A percentile compares a stretch with the other conserved stretches of the same genome.
Conservation (phyloP, 2,888 invertebrate species). For the Pogonocherus hispidulus region DNA sequence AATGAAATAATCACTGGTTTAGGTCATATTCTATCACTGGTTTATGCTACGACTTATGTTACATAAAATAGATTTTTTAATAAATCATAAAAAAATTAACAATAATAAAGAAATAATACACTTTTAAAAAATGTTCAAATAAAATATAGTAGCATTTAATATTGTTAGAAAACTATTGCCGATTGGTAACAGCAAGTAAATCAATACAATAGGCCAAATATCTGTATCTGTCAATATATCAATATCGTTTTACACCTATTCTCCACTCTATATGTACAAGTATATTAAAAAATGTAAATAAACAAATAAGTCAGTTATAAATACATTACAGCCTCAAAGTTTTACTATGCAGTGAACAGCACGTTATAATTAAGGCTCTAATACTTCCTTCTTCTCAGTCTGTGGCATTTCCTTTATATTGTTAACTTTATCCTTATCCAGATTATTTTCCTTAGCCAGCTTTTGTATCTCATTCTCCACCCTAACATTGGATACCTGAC, state of each 20-base stretch:
- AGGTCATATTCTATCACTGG: too few relatives aligned
- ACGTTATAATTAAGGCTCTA: slow-evolving; percentile 28
- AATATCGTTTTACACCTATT: background rate
- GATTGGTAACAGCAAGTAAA: too few relatives aligned
- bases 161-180: too few relatives aligned
- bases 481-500: slow-evolving; percentile 47
- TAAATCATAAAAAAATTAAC: too few relatives aligned
- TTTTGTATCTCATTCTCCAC: slow-evolving; percentile 38
- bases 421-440: slow-evolving; percentile 23
- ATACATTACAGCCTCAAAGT: slow-evolving; percentile 21
- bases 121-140: too few relatives aligned
- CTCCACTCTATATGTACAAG: slow-evolving; percentile 25
- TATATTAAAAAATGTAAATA: slow-evolving; percentile 19
- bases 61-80: too few relatives aligned
- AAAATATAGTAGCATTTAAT: too few relatives aligned
- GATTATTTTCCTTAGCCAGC: slow-evolving; percentile 18
- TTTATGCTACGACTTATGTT: too few relatives aligned
- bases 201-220: too few relatives aligned
- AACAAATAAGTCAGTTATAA: slow-evolving; percentile 16
- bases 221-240: too few relatives aligned
- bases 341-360: slow-evolving; percentile 16
- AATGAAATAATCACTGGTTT: too few relatives aligned
- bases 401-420: slow-evolving; percentile 20
- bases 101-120: too few relatives aligned
- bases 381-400: slow-evolving; percentile 29